A percentile compares a stretch with the other conserved stretches of the same genome.
These are phyloP conservation scores for Monarcha castaneiventris DNA, from an alignment of 2,113 vertebrate genomes.

Conservation along the genomic window DNA sequence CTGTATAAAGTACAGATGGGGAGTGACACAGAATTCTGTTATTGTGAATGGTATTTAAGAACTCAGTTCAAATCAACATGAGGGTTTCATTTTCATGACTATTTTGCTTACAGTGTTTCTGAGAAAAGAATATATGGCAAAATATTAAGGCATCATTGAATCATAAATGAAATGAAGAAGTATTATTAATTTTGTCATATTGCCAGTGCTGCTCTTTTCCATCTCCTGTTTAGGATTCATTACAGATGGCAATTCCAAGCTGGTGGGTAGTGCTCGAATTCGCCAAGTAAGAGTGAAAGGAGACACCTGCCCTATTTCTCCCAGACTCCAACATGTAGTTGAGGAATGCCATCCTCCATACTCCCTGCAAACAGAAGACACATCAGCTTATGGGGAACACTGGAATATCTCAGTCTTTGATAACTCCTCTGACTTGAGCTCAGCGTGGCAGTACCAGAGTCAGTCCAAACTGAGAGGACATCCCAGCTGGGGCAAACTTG, in stretches of 20 bases:
- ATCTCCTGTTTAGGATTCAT: slow-evolving; percentile 82
- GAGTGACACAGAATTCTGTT: neutral
- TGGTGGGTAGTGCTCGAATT: slow-evolving; percentile 87
- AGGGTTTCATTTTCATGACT: neutral
- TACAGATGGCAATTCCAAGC: slow-evolving; percentile 92
- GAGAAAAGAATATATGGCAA: neutral
- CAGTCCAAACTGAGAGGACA: slow-evolving; percentile 76
- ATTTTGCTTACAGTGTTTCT: neutral
- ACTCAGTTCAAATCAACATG: neutral
- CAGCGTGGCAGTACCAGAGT: slow-evolving; percentile 85
- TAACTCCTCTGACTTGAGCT: slow-evolving; percentile 45
- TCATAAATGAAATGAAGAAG: neutral
- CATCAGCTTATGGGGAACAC: slow-evolving; percentile 75
- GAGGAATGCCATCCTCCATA: slow-evolving; percentile 79
- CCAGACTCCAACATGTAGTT: slow-evolving; percentile 61
- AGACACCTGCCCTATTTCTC: slow-evolving; percentile 75
- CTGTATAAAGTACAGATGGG: neutral
- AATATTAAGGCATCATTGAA: neutral
- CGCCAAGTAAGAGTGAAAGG: slow-evolving; percentile 87
- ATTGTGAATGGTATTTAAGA: neutral
- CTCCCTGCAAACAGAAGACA: slow-evolving; percentile 86
- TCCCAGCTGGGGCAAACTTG: slow-evolving; percentile 83
- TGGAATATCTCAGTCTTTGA: slow-evolving; percentile 75
- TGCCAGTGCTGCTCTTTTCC: neutral
- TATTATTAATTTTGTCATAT: neutral